Base-by-base conservation (phyloP, 2,888 invertebrate species). In the Lycophotia porphyrea region DNA sequence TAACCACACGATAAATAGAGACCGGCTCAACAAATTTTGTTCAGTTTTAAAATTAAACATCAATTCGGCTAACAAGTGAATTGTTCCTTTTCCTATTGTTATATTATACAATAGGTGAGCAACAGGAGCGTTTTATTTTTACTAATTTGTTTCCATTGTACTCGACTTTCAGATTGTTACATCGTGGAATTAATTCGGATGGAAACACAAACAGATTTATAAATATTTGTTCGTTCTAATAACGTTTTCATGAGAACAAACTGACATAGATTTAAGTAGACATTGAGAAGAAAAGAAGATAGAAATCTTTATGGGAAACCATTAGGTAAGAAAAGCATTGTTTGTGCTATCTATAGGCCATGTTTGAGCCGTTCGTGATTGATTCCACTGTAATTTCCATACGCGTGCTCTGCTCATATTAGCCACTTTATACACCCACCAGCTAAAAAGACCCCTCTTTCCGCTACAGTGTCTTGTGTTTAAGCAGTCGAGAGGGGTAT, bases 331-430 rank as follows among this genome's bases (percentile, higher is more conserved):
- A 90, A 91, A 91, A 88, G 88, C 91, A 92, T 94, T 93, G 93
- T 94, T 94, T 94, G 93, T 90, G 92, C 92, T 94, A 93, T 95
- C 95, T 93, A 89, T 90, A 89, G 89, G 90, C 89, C 91, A 93
- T 94, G 93, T 95, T 95, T 94, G 91, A 93, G 91, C 90, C 91
- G 92, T 93, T 94, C 95, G 95, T 96, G 96, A 96, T 96, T 96
- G 96, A 96, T 96, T 96, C 92, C 91, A 93, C 93, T 93, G 95
- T 95, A 95, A 96, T 96, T 96, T 96, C 95, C 96, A 95, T 96
- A 96, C 95, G 95, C 95, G 95, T 95, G 95, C 92, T 94, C 93
- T 92, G 93, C 91, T 94, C 94, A 93, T 94, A 96, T 96, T 95
- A 95, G 94, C 95, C 93, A 94, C 93, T 94, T 93, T 94, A 92